Evolutionary conservation across 2,797 vertebrate species (phyloP).

Genomic region (Syngnathus acus): DNA sequence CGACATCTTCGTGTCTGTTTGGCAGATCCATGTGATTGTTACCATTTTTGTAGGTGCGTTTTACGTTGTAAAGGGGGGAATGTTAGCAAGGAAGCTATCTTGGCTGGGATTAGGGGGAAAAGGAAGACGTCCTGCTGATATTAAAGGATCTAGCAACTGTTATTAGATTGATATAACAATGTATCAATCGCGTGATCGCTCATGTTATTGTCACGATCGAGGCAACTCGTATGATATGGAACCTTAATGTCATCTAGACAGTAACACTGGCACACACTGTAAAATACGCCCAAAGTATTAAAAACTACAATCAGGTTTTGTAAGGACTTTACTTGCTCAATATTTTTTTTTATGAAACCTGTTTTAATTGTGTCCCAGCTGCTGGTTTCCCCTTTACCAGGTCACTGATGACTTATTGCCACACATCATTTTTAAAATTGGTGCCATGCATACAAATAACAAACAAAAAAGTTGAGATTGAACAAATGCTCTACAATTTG

Average conservation of each 20-base stretch:
- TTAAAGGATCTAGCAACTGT: background rate
- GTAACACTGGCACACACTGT: background rate
- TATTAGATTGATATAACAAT: background rate
- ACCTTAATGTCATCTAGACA: background rate
- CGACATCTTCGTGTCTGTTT: background rate
- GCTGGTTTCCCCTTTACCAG: too few species aligned
- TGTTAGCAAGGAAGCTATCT: conserved; percentile 47
- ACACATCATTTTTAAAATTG: too few species aligned
- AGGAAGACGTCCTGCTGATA: conserved; percentile 1
- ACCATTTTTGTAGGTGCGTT: background rate
- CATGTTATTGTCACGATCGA: too few species aligned
- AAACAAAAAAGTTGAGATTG: too few species aligned
- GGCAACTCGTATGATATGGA: background rate
- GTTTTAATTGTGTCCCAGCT: background rate
- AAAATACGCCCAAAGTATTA: background rate
- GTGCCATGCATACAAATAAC: too few species aligned
- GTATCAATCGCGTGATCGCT: background rate
- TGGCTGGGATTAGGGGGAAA: conserved; percentile 42
- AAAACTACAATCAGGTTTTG: background rate
- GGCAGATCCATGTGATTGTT: background rate
- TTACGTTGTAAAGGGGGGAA: conserved; percentile 9
- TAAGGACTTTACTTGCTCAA: background rate
- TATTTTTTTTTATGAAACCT: background rate
- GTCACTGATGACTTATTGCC: too few species aligned
- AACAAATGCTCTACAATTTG: too few species aligned